These are phyloP conservation scores for Drosophila bunnanda DNA, from an alignment of 2,888 invertebrate genomes.

Conservation along the genomic window DNA sequence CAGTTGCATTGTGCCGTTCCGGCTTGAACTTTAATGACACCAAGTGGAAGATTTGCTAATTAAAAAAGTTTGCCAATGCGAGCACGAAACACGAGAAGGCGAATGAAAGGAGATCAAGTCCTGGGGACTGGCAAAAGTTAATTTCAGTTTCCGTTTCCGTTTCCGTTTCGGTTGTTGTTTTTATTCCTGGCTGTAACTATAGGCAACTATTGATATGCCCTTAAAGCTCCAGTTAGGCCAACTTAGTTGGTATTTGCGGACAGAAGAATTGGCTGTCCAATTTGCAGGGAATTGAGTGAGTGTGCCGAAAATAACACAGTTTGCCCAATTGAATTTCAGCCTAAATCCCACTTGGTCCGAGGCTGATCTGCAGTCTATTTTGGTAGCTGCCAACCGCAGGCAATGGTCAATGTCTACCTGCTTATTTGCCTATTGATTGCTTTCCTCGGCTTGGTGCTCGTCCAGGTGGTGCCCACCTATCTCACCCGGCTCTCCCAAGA, in stretches of 20 bases:
- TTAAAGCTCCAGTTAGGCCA: constrained; percentile 29
- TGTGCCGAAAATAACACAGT: constrained; percentile 30
- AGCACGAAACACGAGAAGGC: constrained; percentile 35
- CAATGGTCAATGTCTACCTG: constrained; percentile 16
- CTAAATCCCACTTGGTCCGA: background rate
- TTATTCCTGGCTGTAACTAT: constrained; percentile 26
- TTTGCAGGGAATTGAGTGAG: constrained; percentile 15
- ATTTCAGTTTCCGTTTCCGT: background rate
- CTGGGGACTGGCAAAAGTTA: constrained; percentile 24
- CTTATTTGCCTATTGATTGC: constrained; percentile 43
- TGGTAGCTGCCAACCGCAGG: constrained; percentile 33
- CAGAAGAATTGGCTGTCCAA: constrained; percentile 33
- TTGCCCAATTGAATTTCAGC: constrained; percentile 14
- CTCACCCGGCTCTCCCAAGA: constrained; percentile 27
- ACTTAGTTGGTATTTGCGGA: constrained; percentile 16
- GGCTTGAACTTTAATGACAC: constrained; percentile 56
- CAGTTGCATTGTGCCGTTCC: constrained; percentile 41
- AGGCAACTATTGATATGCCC: constrained; percentile 29
- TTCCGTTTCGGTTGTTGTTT: background rate
- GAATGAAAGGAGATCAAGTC: constrained; percentile 13
- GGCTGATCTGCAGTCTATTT: constrained; percentile 21
- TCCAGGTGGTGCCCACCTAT: constrained; percentile 32
- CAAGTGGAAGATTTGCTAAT: constrained; percentile 63
- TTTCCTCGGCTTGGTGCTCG: constrained; percentile 7
- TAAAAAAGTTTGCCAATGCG: constrained; percentile 69